Evolutionary conservation across 2,113 vertebrate species (phyloP), one percentile per base, ranked within the genome.

Genomic region (Cricetomys ansorgei): DNA sequence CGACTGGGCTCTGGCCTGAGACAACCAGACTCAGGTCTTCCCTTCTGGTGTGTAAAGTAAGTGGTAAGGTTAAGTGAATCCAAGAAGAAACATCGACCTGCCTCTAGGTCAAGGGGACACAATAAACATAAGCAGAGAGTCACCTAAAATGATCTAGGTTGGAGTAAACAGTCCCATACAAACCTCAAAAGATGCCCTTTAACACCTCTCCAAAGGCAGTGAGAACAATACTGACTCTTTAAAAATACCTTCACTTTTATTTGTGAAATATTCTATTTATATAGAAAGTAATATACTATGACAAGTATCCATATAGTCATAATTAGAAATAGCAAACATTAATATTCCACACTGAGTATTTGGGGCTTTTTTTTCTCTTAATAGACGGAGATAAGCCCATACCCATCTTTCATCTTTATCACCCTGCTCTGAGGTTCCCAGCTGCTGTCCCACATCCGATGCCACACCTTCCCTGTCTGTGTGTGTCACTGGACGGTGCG

Each of bases 231-330:
- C 7, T 86, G 64, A 77, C 81, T 69, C 50, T 57, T 95, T 88
- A 64, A 25, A 80, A 75, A 40, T 76, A 40, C 19, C 70, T 92
- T 96, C 92, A 72, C 55, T 90, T 95, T 95, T 86, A 95, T 86
- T 89, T 91, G 15, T 94, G 65, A 94, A 84, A 77, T 91, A 15
- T 48, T 73, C 1, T 10, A 65, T 8, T 84, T 34, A 79, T 48
- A 62, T 1, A 81, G 40, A 88, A 96, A 87, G 67, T 86, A 89
- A 73, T 43, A 62, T 45, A 21, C 21, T 94, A 21, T 77, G 29
- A 43, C 29, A 75, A 81, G 76, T 1, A 65, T 25, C 15, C 17
- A 29, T 16, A 43, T 67, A 13, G 17, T 6, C 62, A 65, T 15
- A 40, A 57, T 85, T 90, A 59, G 34, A 96, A 77, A 69, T n/a